Evolutionary conservation across 2,888 invertebrate species (phyloP).

Genomic region (Galerucella calmariensis): DNA sequence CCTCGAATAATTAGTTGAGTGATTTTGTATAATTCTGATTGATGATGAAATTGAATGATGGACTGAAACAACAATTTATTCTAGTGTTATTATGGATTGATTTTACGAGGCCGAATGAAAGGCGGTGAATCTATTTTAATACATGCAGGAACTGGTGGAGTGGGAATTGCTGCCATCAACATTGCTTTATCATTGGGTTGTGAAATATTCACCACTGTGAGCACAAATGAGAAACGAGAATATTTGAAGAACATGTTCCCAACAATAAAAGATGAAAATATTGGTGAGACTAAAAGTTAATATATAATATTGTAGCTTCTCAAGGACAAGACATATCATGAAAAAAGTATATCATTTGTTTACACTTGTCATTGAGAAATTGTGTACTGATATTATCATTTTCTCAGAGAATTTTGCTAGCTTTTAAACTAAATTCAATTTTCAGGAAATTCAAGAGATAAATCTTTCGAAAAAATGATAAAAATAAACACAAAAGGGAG

Average conservation of each 20-base stretch:
- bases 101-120: slow-evolving; percentile 37
- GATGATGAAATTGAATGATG: too few species aligned
- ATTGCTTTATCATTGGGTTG: slow-evolving; percentile 75
- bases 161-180: slow-evolving; percentile 83
- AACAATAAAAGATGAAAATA: slow-evolving; percentile 51
- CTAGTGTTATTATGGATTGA: slow-evolving; percentile 38
- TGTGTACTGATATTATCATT: too few species aligned
- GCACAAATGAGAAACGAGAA: slow-evolving; percentile 72
- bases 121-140: slow-evolving; percentile 65
- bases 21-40: too few species aligned
- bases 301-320: background rate
- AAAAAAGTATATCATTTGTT: too few species aligned
- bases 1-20: background rate
- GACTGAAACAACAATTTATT: too few species aligned
- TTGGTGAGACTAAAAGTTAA: too few species aligned
- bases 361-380: too few species aligned
- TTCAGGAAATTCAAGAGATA: slow-evolving; percentile 76
- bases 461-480: slow-evolving; percentile 88
- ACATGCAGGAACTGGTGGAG: slow-evolving; percentile 76
- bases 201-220: slow-evolving; percentile 78
- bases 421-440: too few species aligned
- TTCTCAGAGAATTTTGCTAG: too few species aligned
- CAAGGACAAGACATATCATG: too few species aligned
- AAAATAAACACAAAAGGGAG: slow-evolving; percentile 80
- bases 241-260: slow-evolving; percentile 71